Base-by-base conservation (phyloP, 2,113 vertebrate species). In the Anoplopoma fimbria region DNA sequence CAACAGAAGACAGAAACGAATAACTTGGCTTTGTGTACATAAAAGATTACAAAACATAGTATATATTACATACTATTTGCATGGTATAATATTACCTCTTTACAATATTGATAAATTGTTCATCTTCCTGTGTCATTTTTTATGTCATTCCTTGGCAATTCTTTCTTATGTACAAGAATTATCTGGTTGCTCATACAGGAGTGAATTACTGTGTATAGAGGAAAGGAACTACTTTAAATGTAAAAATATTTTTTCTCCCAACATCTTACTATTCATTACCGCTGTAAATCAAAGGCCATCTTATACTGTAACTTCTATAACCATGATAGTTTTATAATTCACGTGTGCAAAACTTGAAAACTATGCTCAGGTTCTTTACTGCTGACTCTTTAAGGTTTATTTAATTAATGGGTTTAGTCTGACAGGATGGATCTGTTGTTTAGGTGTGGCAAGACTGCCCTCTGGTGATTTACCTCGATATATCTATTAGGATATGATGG, bases 371-470 rank as follows among this genome's bases (percentile, higher is more conserved):
- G 34, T 31, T 70, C 27, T 29, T 62, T 68, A 4, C 12, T 23
- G 14, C 0, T n/a, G 27, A 69, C 51, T 69, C 23, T 4, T 25
- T 25, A 68, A 38, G 7, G 17, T 85, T 70, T 29, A 4, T 47
- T 45, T 79, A 69, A 72, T 64, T 58, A 55, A 61, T 19, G 9
- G 15, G 15, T 85, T 67, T 10, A 49, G 17, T 63, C 33, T 33
- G 75, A 71, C n/a, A 38, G 62, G 23, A 10, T 23, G 57, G 1
- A 36, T 19, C 38, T 36, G 80, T n/a, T 75, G 70, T 79, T 86
- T 82, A 3, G 45, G 60, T 75, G 92, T 88, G 77, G 75, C 91
- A 92, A 94, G 92, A 93, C 85, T 94, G 94, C 95, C 94, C 92
- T 91, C 95, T 93, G 82, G 86, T 93, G 94, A 86, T 69, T 71